phyloP scores from a whole-genome alignment of 2,888 invertebrate genomes.

The Ligdia adustata region DNA sequence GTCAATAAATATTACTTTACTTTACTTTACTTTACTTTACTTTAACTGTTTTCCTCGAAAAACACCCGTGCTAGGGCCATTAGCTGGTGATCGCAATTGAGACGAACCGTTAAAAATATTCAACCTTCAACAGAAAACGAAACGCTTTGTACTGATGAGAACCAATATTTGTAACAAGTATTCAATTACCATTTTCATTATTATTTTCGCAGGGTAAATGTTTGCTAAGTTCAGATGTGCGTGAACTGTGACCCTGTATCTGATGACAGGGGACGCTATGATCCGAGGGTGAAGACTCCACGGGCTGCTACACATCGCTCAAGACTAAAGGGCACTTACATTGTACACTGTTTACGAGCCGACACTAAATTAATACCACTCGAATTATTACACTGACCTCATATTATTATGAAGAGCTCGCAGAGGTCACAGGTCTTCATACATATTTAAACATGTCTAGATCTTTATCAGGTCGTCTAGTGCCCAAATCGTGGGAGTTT shows the following conservation, averaged over 20 bases:
- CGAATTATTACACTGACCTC: constrained; percentile 23
- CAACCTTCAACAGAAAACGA: too few species aligned
- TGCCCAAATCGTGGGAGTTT: constrained; percentile 6
- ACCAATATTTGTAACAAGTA: too few species aligned
- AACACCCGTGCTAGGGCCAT: too few species aligned
- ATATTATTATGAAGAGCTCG: constrained; percentile 17
- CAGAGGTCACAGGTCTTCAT: constrained; percentile 18
- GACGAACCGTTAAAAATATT: too few species aligned
- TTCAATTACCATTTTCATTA: too few species aligned
- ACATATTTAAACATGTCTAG: constrained; percentile 19
- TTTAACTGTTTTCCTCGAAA: too few species aligned
- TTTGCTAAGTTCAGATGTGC: background rate
- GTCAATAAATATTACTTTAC: too few species aligned
- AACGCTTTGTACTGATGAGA: too few species aligned
- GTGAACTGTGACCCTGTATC: constrained; percentile 8
- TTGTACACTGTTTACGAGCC: constrained; percentile 17
- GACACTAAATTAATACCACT: constrained; percentile 21
- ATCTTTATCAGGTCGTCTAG: constrained; percentile 13
- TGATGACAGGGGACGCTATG: constrained; percentile 1
- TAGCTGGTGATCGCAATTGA: too few species aligned
- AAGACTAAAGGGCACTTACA: constrained; percentile 16
- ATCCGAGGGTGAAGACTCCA: constrained; percentile 25
- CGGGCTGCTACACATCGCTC: constrained; percentile 14
- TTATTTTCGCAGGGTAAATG: too few species aligned
- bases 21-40: too few species aligned